Evolutionary conservation across 2,888 invertebrate genomes (phyloP).

Genomic region (Tetropium fuscum): DNA sequence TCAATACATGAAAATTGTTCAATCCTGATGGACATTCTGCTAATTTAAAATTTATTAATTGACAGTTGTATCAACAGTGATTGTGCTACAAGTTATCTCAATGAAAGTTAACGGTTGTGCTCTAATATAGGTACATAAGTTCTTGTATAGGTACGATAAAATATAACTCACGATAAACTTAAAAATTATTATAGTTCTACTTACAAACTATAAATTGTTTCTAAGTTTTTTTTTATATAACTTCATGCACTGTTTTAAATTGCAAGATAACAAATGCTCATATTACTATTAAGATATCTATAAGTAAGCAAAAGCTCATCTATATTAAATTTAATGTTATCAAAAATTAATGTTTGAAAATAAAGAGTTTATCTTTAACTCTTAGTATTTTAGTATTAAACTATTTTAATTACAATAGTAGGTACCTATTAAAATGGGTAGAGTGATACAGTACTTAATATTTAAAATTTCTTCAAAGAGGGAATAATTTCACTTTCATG

Average conservation of each 20-base stretch:
- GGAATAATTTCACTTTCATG: conserved; percentile 43
- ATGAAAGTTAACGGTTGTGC: conserved; percentile 37
- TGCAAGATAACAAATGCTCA: conserved; percentile 64
- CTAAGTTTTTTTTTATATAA: conserved; percentile 50
- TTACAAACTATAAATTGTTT: conserved; percentile 51
- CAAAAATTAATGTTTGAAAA: conserved; percentile 52
- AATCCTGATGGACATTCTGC: conserved; percentile 17
- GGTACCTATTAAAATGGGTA: conserved; percentile 45
- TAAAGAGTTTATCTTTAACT: conserved; percentile 44
- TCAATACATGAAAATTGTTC: conserved; percentile 11
- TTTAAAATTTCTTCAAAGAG: conserved; percentile 23
- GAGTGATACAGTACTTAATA: conserved; percentile 40
- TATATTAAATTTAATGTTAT: conserved; percentile 50
- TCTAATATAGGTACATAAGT: conserved; percentile 55
- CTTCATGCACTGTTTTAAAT: conserved; percentile 56
- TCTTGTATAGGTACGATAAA: conserved; percentile 54
- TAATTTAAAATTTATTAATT: conserved; percentile 41
- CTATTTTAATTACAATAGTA: conserved; percentile 25
- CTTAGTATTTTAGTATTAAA: no score
- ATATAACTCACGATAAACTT: conserved; percentile 42
- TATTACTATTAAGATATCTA: conserved; percentile 50
- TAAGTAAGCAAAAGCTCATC: conserved; percentile 59
- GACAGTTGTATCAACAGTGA: conserved; percentile 37
- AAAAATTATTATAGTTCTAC: conserved; percentile 34
- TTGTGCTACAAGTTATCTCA: conserved; percentile 48